A percentile compares a stretch with the other conserved stretches of the same genome.
These are phyloP conservation scores for Ctena decussata DNA, from an alignment of 2,888 invertebrate species.

Conservation along the genomic window DNA sequence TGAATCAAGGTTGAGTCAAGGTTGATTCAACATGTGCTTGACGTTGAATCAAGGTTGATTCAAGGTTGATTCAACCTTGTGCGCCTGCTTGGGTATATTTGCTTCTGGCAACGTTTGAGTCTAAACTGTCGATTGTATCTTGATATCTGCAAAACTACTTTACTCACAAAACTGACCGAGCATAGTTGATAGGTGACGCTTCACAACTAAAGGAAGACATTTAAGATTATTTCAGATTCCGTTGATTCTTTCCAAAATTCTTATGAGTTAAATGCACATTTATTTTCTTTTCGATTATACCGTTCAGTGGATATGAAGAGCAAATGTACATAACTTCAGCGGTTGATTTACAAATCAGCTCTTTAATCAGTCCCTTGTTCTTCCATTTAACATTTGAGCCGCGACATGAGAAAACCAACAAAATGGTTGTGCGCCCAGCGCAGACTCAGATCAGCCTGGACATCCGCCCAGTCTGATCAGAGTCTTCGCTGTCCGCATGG, in stretches of 20 bases:
- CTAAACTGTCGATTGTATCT: not conserved
- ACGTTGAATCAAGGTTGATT: too few species aligned
- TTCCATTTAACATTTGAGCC: conserved; percentile 10
- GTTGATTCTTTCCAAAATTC: not conserved
- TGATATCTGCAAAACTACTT: not conserved
- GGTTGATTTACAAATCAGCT: conserved; percentile 10
- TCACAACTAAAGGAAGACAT: not conserved
- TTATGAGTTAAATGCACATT: conserved; percentile 1
- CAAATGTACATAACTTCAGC: conserved; percentile 10
- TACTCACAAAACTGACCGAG: not conserved
- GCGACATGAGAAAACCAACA: too few species aligned
- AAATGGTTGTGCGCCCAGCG: too few species aligned
- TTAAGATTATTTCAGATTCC: conserved; percentile 7
- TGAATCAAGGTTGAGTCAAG: too few species aligned
- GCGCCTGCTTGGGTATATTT: too few species aligned
- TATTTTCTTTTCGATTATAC: conserved; percentile 14
- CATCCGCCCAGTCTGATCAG: too few species aligned
- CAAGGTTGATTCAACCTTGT: too few species aligned
- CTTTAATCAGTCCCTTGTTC: conserved; percentile 8
- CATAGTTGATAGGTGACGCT: not conserved
- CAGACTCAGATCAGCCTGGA: too few species aligned
- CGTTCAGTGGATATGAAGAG: conserved; percentile 2
- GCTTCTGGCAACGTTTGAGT: too few species aligned
- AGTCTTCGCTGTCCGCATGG: too few species aligned
- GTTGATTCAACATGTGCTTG: too few species aligned